phyloP scores from a whole-genome alignment of 2,888 invertebrate genomes.

The Caenorhabditis sp. region DNA sequence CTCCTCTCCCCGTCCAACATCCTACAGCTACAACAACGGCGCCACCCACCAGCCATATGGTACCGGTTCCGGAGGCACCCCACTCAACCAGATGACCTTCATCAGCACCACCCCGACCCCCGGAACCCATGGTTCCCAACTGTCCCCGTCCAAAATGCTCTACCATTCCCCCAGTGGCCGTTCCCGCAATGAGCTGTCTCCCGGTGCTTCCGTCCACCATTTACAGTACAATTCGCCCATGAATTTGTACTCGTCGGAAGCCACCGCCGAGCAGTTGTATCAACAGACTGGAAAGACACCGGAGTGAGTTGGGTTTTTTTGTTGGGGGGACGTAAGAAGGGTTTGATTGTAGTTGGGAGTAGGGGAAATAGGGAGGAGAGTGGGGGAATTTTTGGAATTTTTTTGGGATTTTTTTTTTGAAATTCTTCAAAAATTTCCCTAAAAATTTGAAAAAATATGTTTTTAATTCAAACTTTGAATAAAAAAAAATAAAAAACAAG shows the following conservation, averaged over 20 bases:
- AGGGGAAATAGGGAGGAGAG: too few relatives aligned
- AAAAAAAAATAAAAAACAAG: too few relatives aligned
- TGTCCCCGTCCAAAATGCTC: constrained; percentile 55
- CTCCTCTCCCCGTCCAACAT: too few relatives aligned
- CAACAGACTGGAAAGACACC: constrained; percentile 74
- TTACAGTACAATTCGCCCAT: constrained; percentile 82
- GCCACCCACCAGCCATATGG: constrained; percentile 56
- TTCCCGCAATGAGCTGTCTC: constrained; percentile 75
- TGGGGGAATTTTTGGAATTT: too few relatives aligned
- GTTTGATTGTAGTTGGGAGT: too few relatives aligned
- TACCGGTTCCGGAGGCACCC: constrained; percentile 65
- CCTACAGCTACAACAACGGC: constrained; percentile 69
- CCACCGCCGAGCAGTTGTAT: constrained; percentile 78
- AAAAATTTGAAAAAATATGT: too few relatives aligned
- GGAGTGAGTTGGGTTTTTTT: constrained; percentile 67
- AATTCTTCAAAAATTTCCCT: too few relatives aligned
- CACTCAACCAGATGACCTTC: constrained; percentile 69
- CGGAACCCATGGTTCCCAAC: constrained; percentile 16
- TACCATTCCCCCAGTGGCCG: constrained; percentile 73
- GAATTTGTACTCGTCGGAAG: constrained; percentile 78
- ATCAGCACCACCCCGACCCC: constrained; percentile 60
- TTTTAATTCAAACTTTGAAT: too few relatives aligned
- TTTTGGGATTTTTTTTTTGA: too few relatives aligned
- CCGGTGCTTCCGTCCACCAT: constrained; percentile 75
- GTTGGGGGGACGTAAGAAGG: too few relatives aligned